Conservation (phyloP, 2,888 invertebrate species). For the Dicyrtomina minuta region DNA sequence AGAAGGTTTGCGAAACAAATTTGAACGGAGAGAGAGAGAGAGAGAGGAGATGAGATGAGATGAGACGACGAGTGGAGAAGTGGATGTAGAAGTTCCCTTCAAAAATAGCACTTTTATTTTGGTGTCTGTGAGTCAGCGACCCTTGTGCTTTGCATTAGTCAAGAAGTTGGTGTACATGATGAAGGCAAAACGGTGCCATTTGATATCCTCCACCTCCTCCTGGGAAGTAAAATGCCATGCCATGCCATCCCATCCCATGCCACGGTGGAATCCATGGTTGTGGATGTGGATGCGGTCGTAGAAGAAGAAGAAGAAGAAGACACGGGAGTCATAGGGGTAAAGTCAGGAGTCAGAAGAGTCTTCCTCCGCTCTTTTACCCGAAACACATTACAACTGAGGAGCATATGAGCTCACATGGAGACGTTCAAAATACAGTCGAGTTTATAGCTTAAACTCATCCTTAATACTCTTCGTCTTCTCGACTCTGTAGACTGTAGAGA, state of each 20-base stretch:
- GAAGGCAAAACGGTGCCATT: constrained; percentile 35
- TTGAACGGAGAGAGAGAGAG: constrained; percentile 3
- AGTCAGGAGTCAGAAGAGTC: not conserved
- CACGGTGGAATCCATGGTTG: not conserved
- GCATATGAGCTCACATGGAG: no score
- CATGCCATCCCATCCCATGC: not conserved
- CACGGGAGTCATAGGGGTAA: not conserved
- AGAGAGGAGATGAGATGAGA: not conserved
- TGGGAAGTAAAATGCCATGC: constrained; percentile 29
- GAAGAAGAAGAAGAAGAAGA: not conserved
- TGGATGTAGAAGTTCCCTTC: constrained; percentile 42
- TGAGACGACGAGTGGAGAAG: not conserved
- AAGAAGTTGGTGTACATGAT: constrained; percentile 24
- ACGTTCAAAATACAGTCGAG: no score
- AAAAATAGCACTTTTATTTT: constrained; percentile 54
- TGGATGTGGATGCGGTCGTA: not conserved
- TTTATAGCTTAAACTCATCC: no score
- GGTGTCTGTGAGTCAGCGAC: constrained; percentile 54
- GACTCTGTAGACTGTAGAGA: no score
- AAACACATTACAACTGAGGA: no score
- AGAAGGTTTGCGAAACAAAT: constrained; percentile 26
- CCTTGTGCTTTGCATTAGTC: constrained; percentile 36
- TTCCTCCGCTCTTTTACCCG: constrained; percentile 7
- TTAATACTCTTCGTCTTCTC: no score
- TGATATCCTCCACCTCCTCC: constrained; percentile 37